Conservation (phyloP, 2,113 vertebrate genomes). For the Atlantisia rogersi region DNA sequence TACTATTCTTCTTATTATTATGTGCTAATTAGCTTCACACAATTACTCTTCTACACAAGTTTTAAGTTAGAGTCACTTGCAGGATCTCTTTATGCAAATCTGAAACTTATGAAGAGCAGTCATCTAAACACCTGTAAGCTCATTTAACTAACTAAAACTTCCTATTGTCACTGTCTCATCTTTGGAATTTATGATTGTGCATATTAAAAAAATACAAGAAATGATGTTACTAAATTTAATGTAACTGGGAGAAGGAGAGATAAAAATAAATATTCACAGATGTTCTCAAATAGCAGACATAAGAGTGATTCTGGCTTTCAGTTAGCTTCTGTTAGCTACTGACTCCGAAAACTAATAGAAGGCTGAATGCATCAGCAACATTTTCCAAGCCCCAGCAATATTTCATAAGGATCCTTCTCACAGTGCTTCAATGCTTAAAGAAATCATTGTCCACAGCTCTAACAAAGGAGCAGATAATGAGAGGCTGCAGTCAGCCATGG, state of each 20-base stretch:
- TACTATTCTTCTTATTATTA: too few relatives aligned
- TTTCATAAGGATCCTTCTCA: not conserved
- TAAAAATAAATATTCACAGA: conserved; percentile 47
- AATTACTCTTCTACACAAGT: not conserved
- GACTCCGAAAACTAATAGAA: conserved; percentile 13
- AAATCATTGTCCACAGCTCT: not conserved
- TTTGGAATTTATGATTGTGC: not conserved
- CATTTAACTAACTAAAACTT: not conserved
- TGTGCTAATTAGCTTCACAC: not conserved
- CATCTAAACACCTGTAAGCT: not conserved
- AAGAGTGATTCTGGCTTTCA: not conserved
- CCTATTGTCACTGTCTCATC: not conserved
- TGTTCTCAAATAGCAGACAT: conserved; percentile 8
- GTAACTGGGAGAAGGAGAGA: not conserved
- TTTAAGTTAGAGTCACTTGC: not conserved
- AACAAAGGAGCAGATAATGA: not conserved
- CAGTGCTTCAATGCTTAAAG: not conserved
- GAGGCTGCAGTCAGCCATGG: not conserved
- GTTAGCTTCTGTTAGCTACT: not conserved
- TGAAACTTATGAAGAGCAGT: not conserved
- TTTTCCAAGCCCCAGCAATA: conserved; percentile 21
- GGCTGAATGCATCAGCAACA: not conserved
- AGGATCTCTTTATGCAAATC: not conserved
- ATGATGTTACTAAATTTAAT: conserved; percentile 10
- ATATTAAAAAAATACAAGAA: conserved; percentile 21